Conservation (phyloP, 1,140 invertebrate species). For the Caerostris extrusa region DNA sequence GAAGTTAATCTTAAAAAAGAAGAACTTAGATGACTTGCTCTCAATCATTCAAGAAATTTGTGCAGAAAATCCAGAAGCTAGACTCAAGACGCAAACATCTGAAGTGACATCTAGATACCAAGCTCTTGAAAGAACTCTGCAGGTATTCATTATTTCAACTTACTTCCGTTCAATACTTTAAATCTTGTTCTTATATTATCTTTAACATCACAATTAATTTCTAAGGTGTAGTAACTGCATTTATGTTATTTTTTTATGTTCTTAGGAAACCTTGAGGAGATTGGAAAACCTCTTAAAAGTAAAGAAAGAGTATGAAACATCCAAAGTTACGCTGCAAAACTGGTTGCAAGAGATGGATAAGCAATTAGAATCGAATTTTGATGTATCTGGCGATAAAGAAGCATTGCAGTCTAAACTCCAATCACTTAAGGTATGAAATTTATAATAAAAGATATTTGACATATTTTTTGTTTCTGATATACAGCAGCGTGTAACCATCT, state of each 20-base stretch:
- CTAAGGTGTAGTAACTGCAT: neutral
- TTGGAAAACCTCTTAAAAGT: slow-evolving; percentile 86
- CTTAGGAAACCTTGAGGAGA: slow-evolving; percentile 85
- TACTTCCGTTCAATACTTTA: neutral
- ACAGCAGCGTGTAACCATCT: no score
- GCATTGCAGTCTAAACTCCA: slow-evolving; percentile 86
- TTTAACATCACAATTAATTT: neutral
- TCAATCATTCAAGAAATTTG: slow-evolving; percentile 88
- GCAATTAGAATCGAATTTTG: slow-evolving; percentile 87
- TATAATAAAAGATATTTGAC: neutral
- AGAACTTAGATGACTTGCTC: slow-evolving; percentile 86
- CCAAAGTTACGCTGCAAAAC: slow-evolving; percentile 87
- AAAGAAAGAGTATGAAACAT: slow-evolving; percentile 86
- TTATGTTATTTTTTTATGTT: neutral
- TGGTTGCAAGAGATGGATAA: slow-evolving; percentile 90
- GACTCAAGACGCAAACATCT: slow-evolving; percentile 89
- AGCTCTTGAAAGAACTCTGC: slow-evolving; percentile 84
- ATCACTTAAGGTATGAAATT: slow-evolving; percentile 80
- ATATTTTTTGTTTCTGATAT: no score
- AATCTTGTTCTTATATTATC: neutral
- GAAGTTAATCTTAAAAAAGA: slow-evolving; percentile 82
- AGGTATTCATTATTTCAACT: slow-evolving; percentile 32
- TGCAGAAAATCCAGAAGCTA: slow-evolving; percentile 89
- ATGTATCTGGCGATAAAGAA: slow-evolving; percentile 89
- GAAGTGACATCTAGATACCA: slow-evolving; percentile 90